Percentiles rank a stretch among this genome's conserved stretches.
Evolutionary conservation across 2,797 vertebrate species (phyloP).

Genomic region (Steatocranus sp.): DNA sequence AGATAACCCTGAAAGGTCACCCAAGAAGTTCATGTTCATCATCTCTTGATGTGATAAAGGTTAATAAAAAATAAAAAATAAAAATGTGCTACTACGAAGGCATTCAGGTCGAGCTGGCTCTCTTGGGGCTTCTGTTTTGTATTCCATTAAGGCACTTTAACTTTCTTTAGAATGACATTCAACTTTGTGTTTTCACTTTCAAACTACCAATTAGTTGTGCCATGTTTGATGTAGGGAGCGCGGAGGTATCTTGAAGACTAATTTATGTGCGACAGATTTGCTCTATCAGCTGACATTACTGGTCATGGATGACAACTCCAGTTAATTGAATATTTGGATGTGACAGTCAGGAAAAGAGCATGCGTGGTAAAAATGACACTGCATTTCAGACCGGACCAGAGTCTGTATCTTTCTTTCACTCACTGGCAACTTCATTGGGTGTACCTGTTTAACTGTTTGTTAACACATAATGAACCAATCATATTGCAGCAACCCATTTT

Average conservation of each 20-base stretch:
- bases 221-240: slow-evolving; percentile 6
- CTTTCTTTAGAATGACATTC: slow-evolving; percentile 24
- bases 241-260: not conserved
- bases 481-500: not conserved
- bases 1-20: slow-evolving; percentile 38
- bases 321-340: slow-evolving; percentile 36
- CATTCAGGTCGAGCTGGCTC: slow-evolving; percentile 4
- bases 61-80: slow-evolving; percentile 38
- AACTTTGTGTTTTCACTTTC: slow-evolving; percentile 17
- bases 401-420: not conserved
- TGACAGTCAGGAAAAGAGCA: not conserved
- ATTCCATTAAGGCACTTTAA: slow-evolving; percentile 37
- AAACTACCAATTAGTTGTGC: slow-evolving; percentile 36
- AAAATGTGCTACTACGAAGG: not conserved
- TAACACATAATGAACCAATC: not conserved
- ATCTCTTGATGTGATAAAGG: slow-evolving; percentile 50
- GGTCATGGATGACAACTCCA: slow-evolving; percentile 13
- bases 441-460: not conserved
- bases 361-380: not conserved
- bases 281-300: slow-evolving; percentile 11
- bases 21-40: slow-evolving; percentile 38
- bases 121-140: slow-evolving; percentile 28
- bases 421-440: not conserved
- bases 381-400: not conserved
- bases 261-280: slow-evolving; percentile 38